These are phyloP conservation scores for Calliopsis andreniformis DNA, from an alignment of 1,140 invertebrate species.

Conservation along the genomic window DNA sequence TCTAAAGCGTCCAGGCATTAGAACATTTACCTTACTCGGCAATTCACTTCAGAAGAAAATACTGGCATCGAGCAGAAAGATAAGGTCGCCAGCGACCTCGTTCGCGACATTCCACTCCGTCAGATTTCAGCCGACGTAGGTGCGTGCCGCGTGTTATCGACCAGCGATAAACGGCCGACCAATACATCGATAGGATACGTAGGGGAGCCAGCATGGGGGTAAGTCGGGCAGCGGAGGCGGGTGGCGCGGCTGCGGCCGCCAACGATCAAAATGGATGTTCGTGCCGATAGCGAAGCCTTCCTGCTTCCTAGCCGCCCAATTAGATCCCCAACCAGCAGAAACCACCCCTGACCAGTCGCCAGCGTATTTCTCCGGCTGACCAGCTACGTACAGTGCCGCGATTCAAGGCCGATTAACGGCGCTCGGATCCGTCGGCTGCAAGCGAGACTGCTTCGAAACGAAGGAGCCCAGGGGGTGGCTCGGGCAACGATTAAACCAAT, in stretches of 20 bases:
- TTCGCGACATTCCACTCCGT: constrained; percentile 11
- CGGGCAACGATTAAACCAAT: constrained; percentile 72
- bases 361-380: constrained; percentile 13
- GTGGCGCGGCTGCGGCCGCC: constrained; percentile 20
- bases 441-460: constrained; percentile 56
- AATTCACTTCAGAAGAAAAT: too few relatives aligned
- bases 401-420: constrained; percentile 69
- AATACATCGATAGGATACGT: constrained; percentile 50
- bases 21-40: too few relatives aligned
- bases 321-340: background rate
- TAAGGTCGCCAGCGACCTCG: constrained; percentile 63
- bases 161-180: constrained; percentile 61
- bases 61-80: background rate
- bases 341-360: background rate
- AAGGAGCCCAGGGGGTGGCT: constrained; percentile 54
- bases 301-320: constrained; percentile 33
- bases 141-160: constrained; percentile 70
- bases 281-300: constrained; percentile 42
- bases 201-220: constrained; percentile 19
- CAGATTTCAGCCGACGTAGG: constrained; percentile 48
- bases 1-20: too few relatives aligned
- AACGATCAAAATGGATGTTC: constrained; percentile 49
- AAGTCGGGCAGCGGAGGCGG: constrained; percentile 28
- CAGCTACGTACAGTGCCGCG: constrained; percentile 21
- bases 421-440: constrained; percentile 50